Percentiles rank a stretch among this genome's conserved stretches.
Conservation (phyloP, 2,888 invertebrate genomes). For the Dicycla oo region DNA sequence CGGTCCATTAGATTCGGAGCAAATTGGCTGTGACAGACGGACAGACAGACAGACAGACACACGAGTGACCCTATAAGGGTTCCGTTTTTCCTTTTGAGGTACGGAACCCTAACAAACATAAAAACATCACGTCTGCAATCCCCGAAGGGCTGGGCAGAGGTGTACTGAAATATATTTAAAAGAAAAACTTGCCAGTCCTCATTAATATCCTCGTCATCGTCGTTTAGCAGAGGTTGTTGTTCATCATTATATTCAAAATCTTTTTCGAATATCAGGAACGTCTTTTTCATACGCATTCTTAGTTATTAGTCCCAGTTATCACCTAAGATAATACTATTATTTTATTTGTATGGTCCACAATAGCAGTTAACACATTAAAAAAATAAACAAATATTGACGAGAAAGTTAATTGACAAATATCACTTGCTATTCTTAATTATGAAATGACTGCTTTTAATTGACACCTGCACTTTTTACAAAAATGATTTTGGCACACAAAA, state of each 20-base stretch:
- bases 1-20: no score
- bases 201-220: conserved; percentile 63
- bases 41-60: no score
- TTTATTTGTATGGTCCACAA: neutral
- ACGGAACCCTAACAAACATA: no score
- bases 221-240: conserved; percentile 75
- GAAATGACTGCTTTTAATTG: neutral
- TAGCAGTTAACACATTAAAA: no score
- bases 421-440: neutral
- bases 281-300: conserved; percentile 84
- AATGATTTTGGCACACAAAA: neutral
- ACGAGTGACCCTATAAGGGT: no score
- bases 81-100: no score
- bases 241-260: conserved; percentile 73
- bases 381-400: neutral
- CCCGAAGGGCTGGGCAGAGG: no score
- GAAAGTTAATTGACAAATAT: neutral
- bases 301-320: neutral
- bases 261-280: conserved; percentile 77
- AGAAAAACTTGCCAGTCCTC: conserved; percentile 77
- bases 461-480: conserved; percentile 5
- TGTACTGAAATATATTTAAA: neutral
- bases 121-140: no score
- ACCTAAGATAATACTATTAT: neutral
- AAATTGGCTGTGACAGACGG: no score